Evolutionary conservation across 2,113 vertebrate genomes (phyloP), one percentile per base, ranked within the genome.

Genomic region (Pogonocichla stellata): DNA sequence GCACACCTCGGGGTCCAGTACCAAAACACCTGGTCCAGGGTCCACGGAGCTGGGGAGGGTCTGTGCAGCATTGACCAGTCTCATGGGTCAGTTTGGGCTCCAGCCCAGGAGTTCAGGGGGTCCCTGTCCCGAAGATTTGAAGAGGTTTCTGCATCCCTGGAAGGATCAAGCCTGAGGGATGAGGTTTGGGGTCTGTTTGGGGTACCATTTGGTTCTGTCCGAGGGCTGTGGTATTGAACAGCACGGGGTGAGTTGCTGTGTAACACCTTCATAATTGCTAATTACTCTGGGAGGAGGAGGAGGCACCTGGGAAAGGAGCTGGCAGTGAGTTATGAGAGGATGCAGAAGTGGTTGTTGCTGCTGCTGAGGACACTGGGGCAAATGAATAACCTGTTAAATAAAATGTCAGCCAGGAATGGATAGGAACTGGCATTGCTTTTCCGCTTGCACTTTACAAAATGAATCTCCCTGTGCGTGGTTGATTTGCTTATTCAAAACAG

Each of bases 381-480:
- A 83, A 93, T 90, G 50, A 93, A 80, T 88, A 90, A 80, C 57
- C 81, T 92, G 34, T 92, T 88, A 94, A 92, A 92, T 80, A 80
- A 94, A 95, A 81, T 62, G 86, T 84, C 77, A 74, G 47, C 60
- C 86, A 84, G 91, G 38, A 92, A 78, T 0, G 11, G 77, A 79
- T 86, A 88, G 71, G 89, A 86, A 45, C 73, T 81, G 72, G 83
- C 88, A 36, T 33, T 64, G 75, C 58, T 64, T 92, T 92, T 17
- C 69, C 38, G 8, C 57, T 92, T 91, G 65, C 72, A 57, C 60
- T 80, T 92, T 75, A n/a, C 87, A 65, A 88, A 86, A 88, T 65
- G 8, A 72, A 80, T 73, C 45, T 69, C 54, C 77, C 38, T 31
- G 62, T 69, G 50, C 2, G 1, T 3, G 7, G 53, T 36, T 70